Conservation (phyloP, 37 sponge, comb jelly and placozoan species). For the Agelas oroides region DNA sequence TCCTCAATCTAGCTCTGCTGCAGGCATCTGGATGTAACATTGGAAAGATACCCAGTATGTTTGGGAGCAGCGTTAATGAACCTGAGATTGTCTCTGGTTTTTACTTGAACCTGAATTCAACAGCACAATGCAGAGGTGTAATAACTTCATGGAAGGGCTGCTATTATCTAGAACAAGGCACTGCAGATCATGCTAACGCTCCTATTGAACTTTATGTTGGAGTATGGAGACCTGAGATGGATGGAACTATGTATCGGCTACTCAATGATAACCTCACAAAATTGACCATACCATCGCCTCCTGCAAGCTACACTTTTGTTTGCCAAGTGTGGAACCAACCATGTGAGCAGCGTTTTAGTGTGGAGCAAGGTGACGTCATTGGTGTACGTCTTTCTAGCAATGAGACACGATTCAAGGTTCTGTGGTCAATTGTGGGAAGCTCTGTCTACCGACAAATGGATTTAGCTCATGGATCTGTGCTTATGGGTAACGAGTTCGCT, state of each 20-base stretch:
- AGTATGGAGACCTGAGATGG: slow-evolving; percentile 10
- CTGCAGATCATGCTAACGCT: no score
- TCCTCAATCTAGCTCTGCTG: no score
- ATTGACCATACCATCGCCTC: neutral
- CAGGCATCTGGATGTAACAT: neutral
- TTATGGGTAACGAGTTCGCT: neutral
- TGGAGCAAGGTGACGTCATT: neutral
- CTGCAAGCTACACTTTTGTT: neutral
- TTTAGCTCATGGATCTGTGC: no score
- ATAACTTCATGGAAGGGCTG: neutral
- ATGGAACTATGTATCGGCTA: neutral
- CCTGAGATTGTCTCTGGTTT: neutral
- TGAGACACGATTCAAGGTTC: no score
- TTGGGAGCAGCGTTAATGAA: neutral
- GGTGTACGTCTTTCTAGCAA: neutral
- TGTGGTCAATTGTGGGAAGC: no score
- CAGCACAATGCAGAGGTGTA: no score
- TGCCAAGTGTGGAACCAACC: neutral
- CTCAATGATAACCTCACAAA: neutral
- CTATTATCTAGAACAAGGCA: neutral
- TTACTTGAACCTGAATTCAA: neutral
- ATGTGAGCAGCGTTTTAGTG: neutral
- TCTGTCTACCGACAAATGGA: no score
- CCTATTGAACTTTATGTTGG: neutral
- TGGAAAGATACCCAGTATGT: neutral